These are phyloP conservation scores for Micoletzkya japonica DNA, from an alignment of 2,888 invertebrate species.

Conservation along the genomic window DNA sequence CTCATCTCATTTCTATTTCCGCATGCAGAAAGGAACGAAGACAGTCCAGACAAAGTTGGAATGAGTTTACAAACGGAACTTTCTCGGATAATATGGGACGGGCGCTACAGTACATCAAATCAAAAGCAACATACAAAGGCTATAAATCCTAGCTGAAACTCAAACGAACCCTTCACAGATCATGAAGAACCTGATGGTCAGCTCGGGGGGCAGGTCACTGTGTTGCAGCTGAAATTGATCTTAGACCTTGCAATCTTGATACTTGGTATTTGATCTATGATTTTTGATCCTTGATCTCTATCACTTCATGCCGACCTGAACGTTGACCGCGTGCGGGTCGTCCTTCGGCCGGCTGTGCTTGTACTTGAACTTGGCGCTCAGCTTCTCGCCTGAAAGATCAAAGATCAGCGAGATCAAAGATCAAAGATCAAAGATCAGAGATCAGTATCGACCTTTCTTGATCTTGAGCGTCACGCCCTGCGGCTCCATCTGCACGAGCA, in stretches of 20 bases:
- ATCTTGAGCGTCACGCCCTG: constrained; percentile 24
- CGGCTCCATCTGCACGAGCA: constrained; percentile 23
- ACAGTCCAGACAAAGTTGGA: background rate
- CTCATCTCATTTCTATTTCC: background rate
- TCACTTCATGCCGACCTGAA: constrained; percentile 5
- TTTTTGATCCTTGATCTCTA: background rate
- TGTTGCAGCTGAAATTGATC: constrained; percentile 11
- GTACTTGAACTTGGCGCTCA: constrained; percentile 18
- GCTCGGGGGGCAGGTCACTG: constrained; percentile 5
- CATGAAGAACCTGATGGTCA: constrained; percentile 24
- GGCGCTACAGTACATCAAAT: too few relatives aligned
- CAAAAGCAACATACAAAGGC: too few relatives aligned
- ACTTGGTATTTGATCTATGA: background rate
- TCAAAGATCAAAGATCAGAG: background rate
- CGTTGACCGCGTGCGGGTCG: constrained; percentile 16
- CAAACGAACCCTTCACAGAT: constrained; percentile 21
- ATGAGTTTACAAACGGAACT: too few relatives aligned
- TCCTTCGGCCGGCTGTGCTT: constrained; percentile 17
- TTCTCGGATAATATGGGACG: too few relatives aligned
- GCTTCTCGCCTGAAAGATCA: constrained; percentile 11
- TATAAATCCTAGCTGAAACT: too few relatives aligned
- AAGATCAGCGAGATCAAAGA: background rate
- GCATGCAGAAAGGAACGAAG: background rate
- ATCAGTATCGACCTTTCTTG: constrained; percentile 15
- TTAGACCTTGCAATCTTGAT: background rate